These are phyloP conservation scores for Hemaris fuciformis DNA, from an alignment of 2,888 invertebrate species.

Conservation along the genomic window DNA sequence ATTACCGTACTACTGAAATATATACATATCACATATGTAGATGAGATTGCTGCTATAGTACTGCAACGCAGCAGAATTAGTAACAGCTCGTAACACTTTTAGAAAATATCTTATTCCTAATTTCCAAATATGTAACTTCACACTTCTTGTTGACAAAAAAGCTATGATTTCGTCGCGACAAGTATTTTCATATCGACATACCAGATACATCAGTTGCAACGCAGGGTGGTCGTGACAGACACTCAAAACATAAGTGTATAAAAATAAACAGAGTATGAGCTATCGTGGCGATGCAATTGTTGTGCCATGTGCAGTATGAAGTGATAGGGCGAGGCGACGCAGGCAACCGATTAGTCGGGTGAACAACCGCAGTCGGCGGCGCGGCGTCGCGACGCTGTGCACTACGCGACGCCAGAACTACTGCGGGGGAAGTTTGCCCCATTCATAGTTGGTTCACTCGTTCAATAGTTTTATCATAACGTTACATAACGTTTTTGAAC, in stretches of 20 bases:
- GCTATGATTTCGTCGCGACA: background rate
- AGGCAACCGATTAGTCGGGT: slow-evolving; percentile 2
- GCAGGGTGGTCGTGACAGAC: background rate
- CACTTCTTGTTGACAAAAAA: too few species aligned
- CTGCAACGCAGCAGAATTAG: too few species aligned
- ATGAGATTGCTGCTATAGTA: too few species aligned
- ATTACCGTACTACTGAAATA: too few species aligned
- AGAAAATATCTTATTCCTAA: too few species aligned
- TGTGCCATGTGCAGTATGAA: background rate
- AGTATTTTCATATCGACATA: background rate
- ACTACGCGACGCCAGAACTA: background rate
- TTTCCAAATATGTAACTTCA: too few species aligned
- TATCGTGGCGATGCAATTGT: background rate
- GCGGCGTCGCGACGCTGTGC: background rate
- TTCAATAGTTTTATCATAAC: background rate
- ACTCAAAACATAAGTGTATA: background rate
- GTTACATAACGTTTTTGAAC: background rate
- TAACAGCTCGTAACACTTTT: too few species aligned
- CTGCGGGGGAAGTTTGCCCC: background rate
- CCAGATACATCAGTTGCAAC: background rate
- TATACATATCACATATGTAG: too few species aligned
- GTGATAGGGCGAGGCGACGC: background rate
- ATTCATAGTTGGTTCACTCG: background rate
- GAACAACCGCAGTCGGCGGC: slow-evolving; percentile 2
- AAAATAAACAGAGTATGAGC: slow-evolving; percentile 1